Percentiles rank a stretch among this genome's conserved stretches.
Evolutionary conservation across 2,797 vertebrate species (phyloP).

Genomic region (Coregonus suidteri): DNA sequence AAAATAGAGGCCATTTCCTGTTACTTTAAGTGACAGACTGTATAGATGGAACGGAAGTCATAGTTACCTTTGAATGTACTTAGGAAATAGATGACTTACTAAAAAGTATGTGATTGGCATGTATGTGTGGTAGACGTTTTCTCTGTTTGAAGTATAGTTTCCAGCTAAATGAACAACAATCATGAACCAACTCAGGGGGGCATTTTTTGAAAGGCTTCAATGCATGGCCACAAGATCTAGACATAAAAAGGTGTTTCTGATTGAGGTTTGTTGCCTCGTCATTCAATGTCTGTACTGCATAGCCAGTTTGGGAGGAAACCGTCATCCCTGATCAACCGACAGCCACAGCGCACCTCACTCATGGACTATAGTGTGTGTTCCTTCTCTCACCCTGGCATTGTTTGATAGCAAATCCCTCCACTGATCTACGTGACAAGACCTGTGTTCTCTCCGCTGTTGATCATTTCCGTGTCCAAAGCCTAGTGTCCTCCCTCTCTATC

Average conservation of each 20-base stretch:
- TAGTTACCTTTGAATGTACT: not conserved
- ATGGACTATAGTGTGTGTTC: not conserved
- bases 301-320: not conserved
- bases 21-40: not conserved
- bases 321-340: not conserved
- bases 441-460: conserved; percentile 60
- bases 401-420: not conserved
- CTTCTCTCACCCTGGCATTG: not conserved
- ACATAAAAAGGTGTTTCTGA: not conserved
- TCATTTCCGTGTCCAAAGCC: conserved; percentile 55
- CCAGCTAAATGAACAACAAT: not conserved
- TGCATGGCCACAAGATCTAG: not conserved
- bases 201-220: not conserved
- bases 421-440: conserved; percentile 16
- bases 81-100: not conserved
- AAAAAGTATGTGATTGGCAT: not conserved
- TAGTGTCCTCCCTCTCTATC: conserved; percentile 3
- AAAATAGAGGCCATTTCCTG: not conserved
- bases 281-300: not conserved
- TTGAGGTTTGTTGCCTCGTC: not conserved
- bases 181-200: not conserved
- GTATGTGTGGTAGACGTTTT: not conserved
- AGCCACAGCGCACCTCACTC: not conserved
- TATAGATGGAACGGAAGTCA: not conserved
- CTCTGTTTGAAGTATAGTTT: not conserved